A percentile compares a stretch with the other conserved stretches of the same genome.
Conservation (phyloP, 2,113 vertebrate genomes). For the Tamias sibiricus region DNA sequence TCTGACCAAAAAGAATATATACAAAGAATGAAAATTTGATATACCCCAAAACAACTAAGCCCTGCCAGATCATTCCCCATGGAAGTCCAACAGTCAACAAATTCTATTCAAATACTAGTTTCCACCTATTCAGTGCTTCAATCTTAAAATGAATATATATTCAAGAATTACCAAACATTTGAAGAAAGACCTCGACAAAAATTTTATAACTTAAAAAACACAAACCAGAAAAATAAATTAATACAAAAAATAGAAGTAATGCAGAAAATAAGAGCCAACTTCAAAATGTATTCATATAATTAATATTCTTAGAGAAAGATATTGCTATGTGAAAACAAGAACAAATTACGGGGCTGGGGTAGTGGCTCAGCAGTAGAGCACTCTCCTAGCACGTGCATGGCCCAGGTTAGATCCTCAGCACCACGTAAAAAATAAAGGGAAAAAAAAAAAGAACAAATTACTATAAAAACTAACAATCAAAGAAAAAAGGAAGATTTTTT, state of each 20-base stretch:
- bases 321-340: neutral
- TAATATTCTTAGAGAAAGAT: neutral
- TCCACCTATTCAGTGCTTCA: neutral
- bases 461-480: neutral
- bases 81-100: neutral
- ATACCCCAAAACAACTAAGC: neutral
- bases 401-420: too few species aligned
- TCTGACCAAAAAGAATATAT: neutral
- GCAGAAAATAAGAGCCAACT: neutral
- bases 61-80: neutral
- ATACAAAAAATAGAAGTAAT: neutral
- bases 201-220: neutral
- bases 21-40: neutral
- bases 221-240: neutral
- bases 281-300: neutral
- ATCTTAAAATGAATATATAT: neutral
- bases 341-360: too few species aligned
- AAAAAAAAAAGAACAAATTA: neutral
- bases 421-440: too few species aligned
- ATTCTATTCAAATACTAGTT: neutral
- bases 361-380: too few species aligned
- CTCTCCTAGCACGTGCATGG: too few species aligned
- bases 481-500: neutral
- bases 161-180: neutral
- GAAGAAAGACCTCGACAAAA: neutral